Percentiles rank a stretch among this genome's conserved stretches.
Evolutionary conservation across 2,797 vertebrate genomes (phyloP).

Genomic region (Pseudochirops corinnae): DNA sequence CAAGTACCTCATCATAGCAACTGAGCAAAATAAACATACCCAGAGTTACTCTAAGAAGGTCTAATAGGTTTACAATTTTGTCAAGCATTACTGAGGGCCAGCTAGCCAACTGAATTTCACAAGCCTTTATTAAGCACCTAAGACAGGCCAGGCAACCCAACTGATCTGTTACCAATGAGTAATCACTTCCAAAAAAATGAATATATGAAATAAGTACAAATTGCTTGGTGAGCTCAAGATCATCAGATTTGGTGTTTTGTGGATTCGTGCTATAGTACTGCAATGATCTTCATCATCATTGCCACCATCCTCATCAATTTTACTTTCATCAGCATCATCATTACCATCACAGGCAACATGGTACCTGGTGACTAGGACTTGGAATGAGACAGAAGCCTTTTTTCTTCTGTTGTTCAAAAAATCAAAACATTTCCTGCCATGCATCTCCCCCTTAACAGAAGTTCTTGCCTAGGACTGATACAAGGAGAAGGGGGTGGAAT

Average conservation of each 20-base stretch:
- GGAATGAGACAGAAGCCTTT: background rate
- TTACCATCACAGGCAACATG: background rate
- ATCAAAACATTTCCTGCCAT: background rate
- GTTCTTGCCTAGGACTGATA: background rate
- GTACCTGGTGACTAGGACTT: background rate
- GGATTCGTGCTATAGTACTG: background rate
- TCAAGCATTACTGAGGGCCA: background rate
- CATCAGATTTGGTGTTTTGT: background rate
- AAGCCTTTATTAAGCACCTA: background rate
- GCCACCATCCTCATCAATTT: background rate
- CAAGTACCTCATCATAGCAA: background rate
- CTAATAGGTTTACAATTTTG: background rate
- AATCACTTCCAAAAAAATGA: background rate
- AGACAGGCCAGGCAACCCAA: background rate
- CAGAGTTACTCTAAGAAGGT: background rate
- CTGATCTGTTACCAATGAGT: background rate
- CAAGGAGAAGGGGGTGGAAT: background rate
- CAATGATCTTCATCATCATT: background rate
- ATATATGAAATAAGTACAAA: background rate
- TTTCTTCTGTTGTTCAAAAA: constrained; percentile 8
- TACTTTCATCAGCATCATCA: background rate
- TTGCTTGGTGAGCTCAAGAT: background rate
- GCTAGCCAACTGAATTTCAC: background rate
- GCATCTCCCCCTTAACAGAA: background rate
- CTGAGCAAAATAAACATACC: background rate